Conservation (phyloP, 1,140 invertebrate genomes). For the Elymnias hypermnestra region DNA sequence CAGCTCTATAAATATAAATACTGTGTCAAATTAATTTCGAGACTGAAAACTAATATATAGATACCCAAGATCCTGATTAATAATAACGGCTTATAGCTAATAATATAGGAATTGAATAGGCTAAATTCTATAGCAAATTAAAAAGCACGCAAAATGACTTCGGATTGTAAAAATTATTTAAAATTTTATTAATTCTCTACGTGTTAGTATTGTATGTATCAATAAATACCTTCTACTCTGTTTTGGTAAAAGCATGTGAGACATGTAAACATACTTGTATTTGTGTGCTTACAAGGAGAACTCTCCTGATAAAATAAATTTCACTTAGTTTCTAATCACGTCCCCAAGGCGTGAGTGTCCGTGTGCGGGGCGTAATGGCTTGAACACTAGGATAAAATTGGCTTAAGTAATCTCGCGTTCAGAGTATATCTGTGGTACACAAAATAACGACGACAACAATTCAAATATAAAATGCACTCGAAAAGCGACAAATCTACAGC, state of each 20-base stretch:
- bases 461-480: constrained; percentile 54
- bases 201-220: too few relatives aligned
- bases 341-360: constrained; percentile 42
- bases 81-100: too few relatives aligned
- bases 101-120: too few relatives aligned
- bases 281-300: constrained; percentile 24
- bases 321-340: constrained; percentile 56
- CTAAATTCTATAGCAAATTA: too few relatives aligned
- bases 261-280: neutral
- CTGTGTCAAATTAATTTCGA: too few relatives aligned
- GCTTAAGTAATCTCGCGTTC: constrained; percentile 57
- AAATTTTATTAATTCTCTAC: too few relatives aligned
- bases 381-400: constrained; percentile 61
- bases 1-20: constrained; percentile 69
- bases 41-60: too few relatives aligned
- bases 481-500: constrained; percentile 28
- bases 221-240: too few relatives aligned
- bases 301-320: constrained; percentile 52
- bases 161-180: too few relatives aligned
- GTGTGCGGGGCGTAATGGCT: constrained; percentile 47
- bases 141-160: too few relatives aligned
- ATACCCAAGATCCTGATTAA: too few relatives aligned
- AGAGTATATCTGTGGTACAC: constrained; percentile 38
- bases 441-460: constrained; percentile 37
- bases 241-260: too few relatives aligned